Conservation (phyloP, 2,888 invertebrate genomes). For the Zaprionus bogoriensis region DNA sequence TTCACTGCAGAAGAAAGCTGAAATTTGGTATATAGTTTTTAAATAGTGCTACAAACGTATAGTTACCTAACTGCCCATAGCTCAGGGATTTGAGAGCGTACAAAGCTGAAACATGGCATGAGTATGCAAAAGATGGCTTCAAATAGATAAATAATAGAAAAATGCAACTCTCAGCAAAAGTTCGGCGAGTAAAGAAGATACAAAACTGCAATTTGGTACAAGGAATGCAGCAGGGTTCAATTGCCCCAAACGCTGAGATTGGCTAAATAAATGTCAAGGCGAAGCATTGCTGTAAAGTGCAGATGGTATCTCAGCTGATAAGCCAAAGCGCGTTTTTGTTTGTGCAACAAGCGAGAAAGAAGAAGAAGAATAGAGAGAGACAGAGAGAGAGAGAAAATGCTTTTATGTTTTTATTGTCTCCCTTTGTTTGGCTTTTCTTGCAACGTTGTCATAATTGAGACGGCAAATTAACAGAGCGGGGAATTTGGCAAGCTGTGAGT, state of each 20-base stretch:
- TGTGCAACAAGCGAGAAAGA: background rate
- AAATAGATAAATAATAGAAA: too few species aligned
- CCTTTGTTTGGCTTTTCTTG: slow-evolving; percentile 8
- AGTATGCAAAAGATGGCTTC: too few species aligned
- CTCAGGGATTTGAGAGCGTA: too few species aligned
- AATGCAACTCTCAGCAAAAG: too few species aligned
- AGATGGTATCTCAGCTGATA: slow-evolving; percentile 1
- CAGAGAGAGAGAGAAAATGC: too few species aligned
- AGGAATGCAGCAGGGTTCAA: background rate
- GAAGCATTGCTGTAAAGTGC: slow-evolving; percentile 11
- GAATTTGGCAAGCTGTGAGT: slow-evolving; percentile 25
- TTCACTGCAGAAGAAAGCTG: background rate
- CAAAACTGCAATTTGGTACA: background rate
- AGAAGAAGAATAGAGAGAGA: background rate
- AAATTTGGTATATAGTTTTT: background rate
- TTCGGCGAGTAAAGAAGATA: too few species aligned
- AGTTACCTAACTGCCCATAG: too few species aligned
- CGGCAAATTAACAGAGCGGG: slow-evolving; percentile 51
- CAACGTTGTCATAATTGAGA: slow-evolving; percentile 51
- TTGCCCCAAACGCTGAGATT: background rate
- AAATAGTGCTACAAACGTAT: too few species aligned
- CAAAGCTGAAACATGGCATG: too few species aligned
- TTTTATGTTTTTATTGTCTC: too few species aligned
- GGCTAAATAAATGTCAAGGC: background rate
- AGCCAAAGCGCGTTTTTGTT: background rate